Conservation (phyloP, 2,113 vertebrate species). For the Amphiprion percula region DNA sequence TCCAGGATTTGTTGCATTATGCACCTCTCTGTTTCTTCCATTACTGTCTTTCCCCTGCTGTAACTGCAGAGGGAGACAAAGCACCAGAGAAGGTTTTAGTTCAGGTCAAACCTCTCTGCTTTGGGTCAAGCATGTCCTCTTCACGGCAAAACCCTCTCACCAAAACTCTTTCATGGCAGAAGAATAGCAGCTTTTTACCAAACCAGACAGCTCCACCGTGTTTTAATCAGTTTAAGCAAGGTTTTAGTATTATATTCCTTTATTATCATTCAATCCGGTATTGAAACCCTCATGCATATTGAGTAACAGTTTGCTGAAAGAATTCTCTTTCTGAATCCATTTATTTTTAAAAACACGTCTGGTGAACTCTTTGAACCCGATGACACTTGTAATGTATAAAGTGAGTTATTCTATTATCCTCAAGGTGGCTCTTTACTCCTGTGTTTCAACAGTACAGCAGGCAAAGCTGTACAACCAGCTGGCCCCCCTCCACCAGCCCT, state of each 20-base stretch:
- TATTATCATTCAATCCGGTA: not conserved
- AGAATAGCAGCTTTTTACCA: not conserved
- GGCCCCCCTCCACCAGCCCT: slow-evolving; percentile 31
- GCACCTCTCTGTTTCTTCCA: not conserved
- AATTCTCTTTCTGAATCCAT: not conserved
- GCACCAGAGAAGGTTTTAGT: slow-evolving; percentile 21
- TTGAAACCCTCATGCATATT: not conserved
- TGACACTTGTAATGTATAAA: not conserved
- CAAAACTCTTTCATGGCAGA: not conserved
- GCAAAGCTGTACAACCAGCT: slow-evolving; percentile 29
- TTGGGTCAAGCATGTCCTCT: slow-evolving; percentile 26
- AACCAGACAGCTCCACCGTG: not conserved
- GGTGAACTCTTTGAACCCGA: not conserved
- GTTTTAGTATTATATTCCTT: not conserved
- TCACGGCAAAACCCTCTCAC: slow-evolving; percentile 1
- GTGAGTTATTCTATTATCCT: slow-evolving; percentile 62
- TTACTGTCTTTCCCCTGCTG: not conserved
- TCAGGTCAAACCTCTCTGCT: slow-evolving; percentile 7
- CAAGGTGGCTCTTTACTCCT: slow-evolving; percentile 77
- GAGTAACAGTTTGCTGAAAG: not conserved
- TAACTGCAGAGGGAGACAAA: slow-evolving; percentile 77
- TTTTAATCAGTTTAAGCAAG: not conserved
- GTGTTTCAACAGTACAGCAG: slow-evolving; percentile 48
- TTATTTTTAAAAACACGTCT: not conserved
- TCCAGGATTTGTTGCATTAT: not conserved